Percentiles rank a stretch among this genome's conserved stretches.
These are phyloP conservation scores for Tenebrosternarchus preto DNA, from an alignment of 2,113 vertebrate genomes.

Conservation along the genomic window DNA sequence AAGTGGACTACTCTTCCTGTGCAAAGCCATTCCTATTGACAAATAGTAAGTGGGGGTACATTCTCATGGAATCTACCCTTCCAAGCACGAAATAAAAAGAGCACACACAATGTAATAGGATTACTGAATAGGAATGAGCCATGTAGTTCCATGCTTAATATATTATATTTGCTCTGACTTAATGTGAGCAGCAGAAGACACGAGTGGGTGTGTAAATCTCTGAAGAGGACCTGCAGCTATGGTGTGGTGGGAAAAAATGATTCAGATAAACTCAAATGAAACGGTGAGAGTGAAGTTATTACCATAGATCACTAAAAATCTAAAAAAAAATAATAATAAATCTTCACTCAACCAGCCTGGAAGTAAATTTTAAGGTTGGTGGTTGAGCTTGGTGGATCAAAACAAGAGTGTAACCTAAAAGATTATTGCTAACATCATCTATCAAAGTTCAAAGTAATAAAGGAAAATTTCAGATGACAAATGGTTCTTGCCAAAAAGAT, in stretches of 20 bases:
- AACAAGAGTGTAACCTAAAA: slow-evolving; percentile 39
- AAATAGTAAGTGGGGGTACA: slow-evolving; percentile 58
- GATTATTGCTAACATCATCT: slow-evolving; percentile 52
- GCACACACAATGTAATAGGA: slow-evolving; percentile 62
- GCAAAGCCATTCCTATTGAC: slow-evolving; percentile 50
- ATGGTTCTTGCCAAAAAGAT: slow-evolving; percentile 8
- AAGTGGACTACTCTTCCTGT: slow-evolving; percentile 1
- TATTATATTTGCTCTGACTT: slow-evolving; percentile 64
- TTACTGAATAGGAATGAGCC: slow-evolving; percentile 70
- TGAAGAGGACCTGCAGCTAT: slow-evolving; percentile 53
- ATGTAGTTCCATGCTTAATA: slow-evolving; percentile 62
- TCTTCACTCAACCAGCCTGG: slow-evolving; percentile 61
- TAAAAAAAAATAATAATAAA: too few species aligned
- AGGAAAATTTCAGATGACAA: neutral
- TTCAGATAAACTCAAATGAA: slow-evolving; percentile 63
- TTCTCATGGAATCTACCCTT: slow-evolving; percentile 51
- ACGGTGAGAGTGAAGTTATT: slow-evolving; percentile 52
- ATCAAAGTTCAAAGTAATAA: slow-evolving; percentile 26
- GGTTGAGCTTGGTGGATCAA: slow-evolving; percentile 13
- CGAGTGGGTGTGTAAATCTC: slow-evolving; percentile 64
- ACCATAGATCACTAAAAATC: slow-evolving; percentile 57
- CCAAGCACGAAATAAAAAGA: slow-evolving; percentile 66
- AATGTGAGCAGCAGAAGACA: slow-evolving; percentile 58
- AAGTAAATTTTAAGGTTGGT: slow-evolving; percentile 59
- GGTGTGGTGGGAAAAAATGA: slow-evolving; percentile 55